Conservation (phyloP, 2,113 vertebrate species). For the Heptranchias perlo region DNA sequence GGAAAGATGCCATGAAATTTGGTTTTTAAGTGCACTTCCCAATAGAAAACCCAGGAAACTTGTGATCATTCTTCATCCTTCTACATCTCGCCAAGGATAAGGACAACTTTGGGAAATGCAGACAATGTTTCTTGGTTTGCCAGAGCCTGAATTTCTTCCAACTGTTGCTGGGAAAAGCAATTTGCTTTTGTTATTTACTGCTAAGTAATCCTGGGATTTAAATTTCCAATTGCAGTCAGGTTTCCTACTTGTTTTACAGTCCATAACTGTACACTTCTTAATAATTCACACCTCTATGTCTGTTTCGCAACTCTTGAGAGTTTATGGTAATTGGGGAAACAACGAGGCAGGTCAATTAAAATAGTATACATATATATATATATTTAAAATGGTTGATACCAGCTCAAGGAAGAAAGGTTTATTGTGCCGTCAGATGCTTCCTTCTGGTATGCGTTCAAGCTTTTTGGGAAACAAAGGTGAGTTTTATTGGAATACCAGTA, state of each 20-base stretch:
- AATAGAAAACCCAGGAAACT: neutral
- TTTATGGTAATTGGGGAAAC: neutral
- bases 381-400: too few species aligned
- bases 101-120: neutral
- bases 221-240: neutral
- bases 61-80: too few species aligned
- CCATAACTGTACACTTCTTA: neutral
- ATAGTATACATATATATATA: neutral
- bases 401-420: neutral
- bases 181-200: neutral
- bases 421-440: neutral
- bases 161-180: neutral
- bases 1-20: neutral
- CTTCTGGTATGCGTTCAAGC: neutral
- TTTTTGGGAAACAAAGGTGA: constrained; percentile 17
- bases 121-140: neutral
- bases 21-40: neutral
- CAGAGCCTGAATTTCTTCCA: too few species aligned
- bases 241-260: neutral
- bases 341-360: neutral
- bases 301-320: neutral
- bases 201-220: neutral
- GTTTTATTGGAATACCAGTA: neutral
- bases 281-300: neutral
- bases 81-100: neutral